These are phyloP conservation scores for Crematogaster levior DNA, from an alignment of 2,888 invertebrate genomes.

Conservation along the genomic window DNA sequence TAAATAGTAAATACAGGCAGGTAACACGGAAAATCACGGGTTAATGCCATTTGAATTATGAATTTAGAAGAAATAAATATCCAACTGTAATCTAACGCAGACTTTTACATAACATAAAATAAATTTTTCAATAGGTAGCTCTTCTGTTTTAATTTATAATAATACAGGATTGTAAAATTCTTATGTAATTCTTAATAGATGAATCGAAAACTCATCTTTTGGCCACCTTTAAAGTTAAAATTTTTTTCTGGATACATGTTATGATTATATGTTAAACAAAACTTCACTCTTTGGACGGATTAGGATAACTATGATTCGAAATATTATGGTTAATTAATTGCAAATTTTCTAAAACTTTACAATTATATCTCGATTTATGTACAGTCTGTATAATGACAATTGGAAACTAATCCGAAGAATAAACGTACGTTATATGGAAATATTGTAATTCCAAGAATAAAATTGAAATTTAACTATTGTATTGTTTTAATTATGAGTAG, in stretches of 20 bases:
- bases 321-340: not conserved
- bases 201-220: not conserved
- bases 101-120: not conserved
- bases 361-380: not conserved
- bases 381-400: not conserved
- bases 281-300: not conserved
- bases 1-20: not conserved
- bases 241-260: not conserved
- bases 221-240: not conserved
- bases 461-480: not conserved
- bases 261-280: not conserved
- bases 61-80: not conserved
- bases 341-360: not conserved
- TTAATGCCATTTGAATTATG: not conserved
- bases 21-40: not conserved
- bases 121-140: no score
- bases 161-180: no score
- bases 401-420: not conserved
- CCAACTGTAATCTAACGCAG: not conserved
- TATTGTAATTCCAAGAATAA: slow-evolving; percentile 5
- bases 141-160: no score
- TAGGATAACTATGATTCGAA: not conserved
- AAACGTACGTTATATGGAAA: not conserved
- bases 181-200: not conserved
- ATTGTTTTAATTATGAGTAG: not conserved